Conservation (phyloP, 2,797 vertebrate genomes). For the Xiphophorus birchmanni region DNA sequence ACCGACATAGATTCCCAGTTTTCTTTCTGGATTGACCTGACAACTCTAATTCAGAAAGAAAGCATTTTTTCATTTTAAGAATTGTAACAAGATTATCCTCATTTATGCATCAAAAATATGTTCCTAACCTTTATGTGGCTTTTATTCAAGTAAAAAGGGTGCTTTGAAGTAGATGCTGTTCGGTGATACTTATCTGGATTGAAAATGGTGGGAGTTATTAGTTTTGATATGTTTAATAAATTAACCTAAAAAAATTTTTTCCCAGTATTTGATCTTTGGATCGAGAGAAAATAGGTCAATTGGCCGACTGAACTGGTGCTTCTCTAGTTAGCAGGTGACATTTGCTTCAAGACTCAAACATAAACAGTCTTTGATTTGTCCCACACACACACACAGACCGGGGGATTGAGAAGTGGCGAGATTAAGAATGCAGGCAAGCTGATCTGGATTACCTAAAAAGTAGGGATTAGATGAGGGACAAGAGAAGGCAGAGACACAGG, state of each 20-base stretch:
- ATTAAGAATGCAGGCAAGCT: conserved; percentile 79
- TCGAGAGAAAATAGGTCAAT: neutral
- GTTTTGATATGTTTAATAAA: neutral
- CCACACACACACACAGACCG: conserved; percentile 31
- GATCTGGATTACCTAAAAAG: conserved; percentile 81
- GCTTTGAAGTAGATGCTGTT: neutral
- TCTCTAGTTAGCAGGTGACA: conserved; percentile 58
- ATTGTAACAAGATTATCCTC: neutral
- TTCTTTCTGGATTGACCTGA: neutral
- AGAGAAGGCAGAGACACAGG: conserved; percentile 61
- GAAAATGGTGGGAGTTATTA: neutral
- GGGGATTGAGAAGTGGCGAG: conserved; percentile 78
- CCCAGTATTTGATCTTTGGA: neutral
- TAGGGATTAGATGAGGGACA: conserved; percentile 76
- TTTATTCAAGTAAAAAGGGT: neutral
- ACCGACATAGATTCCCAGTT: neutral
- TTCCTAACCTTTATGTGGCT: neutral
- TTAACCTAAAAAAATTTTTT: neutral
- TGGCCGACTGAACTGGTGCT: neutral
- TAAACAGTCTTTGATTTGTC: conserved; percentile 44
- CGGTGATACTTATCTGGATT: neutral
- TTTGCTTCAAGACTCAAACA: conserved; percentile 47
- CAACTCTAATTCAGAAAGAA: neutral
- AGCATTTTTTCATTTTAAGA: neutral
- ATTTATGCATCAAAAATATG: neutral